Evolutionary conservation across 2,888 invertebrate genomes (phyloP).

Genomic region (Acrocyrtus sp.): DNA sequence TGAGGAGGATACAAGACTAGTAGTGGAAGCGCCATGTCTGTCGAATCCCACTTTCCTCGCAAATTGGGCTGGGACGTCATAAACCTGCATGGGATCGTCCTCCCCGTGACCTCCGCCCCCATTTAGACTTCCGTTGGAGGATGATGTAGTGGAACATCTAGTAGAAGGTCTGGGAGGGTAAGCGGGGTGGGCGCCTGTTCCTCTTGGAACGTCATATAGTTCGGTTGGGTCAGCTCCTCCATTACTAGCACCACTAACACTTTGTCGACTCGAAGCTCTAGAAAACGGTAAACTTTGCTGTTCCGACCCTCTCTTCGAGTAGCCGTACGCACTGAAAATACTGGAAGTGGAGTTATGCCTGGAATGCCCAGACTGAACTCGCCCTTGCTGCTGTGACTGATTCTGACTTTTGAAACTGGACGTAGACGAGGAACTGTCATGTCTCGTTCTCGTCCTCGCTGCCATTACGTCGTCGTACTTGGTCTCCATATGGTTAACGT

Average conservation of each 20-base stretch:
- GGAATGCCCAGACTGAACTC: conserved; percentile 5
- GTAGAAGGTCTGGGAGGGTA: neutral
- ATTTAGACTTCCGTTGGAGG: conserved; percentile 31
- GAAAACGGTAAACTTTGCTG: too few species aligned
- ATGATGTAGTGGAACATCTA: neutral
- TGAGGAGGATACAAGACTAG: conserved; percentile 29
- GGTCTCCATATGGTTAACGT: conserved; percentile 57
- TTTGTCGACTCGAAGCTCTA: too few species aligned
- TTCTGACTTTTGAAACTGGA: conserved; percentile 13
- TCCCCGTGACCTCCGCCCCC: conserved; percentile 9
- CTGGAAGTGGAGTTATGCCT: conserved; percentile 44
- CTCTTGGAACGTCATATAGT: conserved; percentile 54
- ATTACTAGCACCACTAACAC: conserved; percentile 19
- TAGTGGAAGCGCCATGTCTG: conserved; percentile 30
- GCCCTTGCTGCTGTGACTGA: too few species aligned
- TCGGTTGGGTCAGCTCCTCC: conserved; percentile 17
- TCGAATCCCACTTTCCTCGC: conserved; percentile 32
- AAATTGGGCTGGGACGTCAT: conserved; percentile 51
- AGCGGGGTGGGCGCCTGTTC: conserved; percentile 14
- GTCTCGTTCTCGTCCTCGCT: conserved; percentile 5
- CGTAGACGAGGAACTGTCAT: conserved; percentile 21
- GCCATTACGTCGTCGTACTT: conserved; percentile 60
- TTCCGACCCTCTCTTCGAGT: conserved; percentile 23
- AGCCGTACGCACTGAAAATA: conserved; percentile 54
- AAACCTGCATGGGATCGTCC: conserved; percentile 37